Conservation (phyloP, 2,888 invertebrate species). For the Macrosiphum euphorbiae region DNA sequence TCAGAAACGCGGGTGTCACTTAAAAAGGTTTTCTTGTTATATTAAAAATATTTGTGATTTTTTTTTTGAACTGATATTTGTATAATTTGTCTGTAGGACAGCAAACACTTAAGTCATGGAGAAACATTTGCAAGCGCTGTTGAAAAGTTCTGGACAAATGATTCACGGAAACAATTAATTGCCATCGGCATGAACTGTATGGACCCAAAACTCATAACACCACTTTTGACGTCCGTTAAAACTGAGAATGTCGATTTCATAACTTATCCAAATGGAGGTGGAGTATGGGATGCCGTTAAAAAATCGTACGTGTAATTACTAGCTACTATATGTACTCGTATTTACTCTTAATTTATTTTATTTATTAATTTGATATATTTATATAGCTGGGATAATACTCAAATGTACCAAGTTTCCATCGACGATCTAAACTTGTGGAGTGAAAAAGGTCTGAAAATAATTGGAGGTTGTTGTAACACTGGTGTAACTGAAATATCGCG, state of each 20-base stretch:
- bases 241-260: slow-evolving; percentile 79
- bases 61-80: not conserved
- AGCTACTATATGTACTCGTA: not conserved
- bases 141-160: slow-evolving; percentile 75
- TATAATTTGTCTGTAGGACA: slow-evolving; percentile 73
- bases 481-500: slow-evolving; percentile 18
- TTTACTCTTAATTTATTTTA: not conserved
- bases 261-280: slow-evolving; percentile 94
- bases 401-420: not conserved
- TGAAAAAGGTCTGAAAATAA: slow-evolving; percentile 51
- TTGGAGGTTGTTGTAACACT: slow-evolving; percentile 51
- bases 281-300: slow-evolving; percentile 77
- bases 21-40: not conserved
- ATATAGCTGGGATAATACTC: slow-evolving; percentile 39
- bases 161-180: slow-evolving; percentile 76
- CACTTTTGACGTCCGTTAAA: slow-evolving; percentile 73
- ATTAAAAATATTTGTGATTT: not conserved
- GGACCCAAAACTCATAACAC: slow-evolving; percentile 76
- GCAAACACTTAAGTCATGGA: slow-evolving; percentile 80
- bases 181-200: slow-evolving; percentile 94
- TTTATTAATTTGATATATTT: not conserved
- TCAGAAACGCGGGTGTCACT: not conserved
- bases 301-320: slow-evolving; percentile 65
- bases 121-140: slow-evolving; percentile 84
- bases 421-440: slow-evolving; percentile 37